Base-by-base conservation (phyloP, 2,797 vertebrate genomes). In the Squalus acanthias region DNA sequence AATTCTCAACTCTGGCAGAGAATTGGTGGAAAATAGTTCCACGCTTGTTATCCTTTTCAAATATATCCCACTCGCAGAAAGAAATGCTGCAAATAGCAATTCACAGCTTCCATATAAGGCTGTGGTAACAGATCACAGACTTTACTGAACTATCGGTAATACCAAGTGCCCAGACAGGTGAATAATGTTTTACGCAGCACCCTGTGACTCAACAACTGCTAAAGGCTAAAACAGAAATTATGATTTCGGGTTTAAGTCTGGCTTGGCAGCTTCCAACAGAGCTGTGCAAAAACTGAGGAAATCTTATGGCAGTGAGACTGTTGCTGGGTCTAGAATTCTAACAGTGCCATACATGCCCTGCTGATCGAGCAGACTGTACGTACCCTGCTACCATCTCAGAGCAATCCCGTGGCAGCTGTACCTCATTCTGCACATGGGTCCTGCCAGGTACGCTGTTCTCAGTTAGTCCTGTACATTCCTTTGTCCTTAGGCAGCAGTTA, bases 71-170 rank as follows among this genome's bases (percentile, higher is more conserved):
- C 3, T 24, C 46, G 15, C 46, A 74, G 29, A 20, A 0, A 39
- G 46, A 29, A 20, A 26, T 26, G 20, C 22, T 7, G 26, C 94
- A 53, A 33, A 72, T 1, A 4, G 22, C 17, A 72, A 72, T n/a
- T 29, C 94, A 74, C 94, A 53, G 67, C 69, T 53, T 57, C 94
- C 50, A 53, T 74, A 95, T 74, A 95, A n/a, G 94, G 70, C 26
- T 15, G 10, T 7, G 91, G 0, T 6, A 39, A 39, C 63, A 33
- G 60, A 92, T 91, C 88, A 33, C 89, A 92, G 46, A 29, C 46
- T 91, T 53, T 60, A 57, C 53, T 53, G 29, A 70, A 53, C 24
- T 57, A 95, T 8, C 20, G 39, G 22, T 69, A 70, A 70, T 1
- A 33, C 7, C 94, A 57, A 33, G 26, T 22, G 57, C 4, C 70